phyloP scores from a whole-genome alignment of 2,797 vertebrate species.

The Otolemur crassicaudatus region DNA sequence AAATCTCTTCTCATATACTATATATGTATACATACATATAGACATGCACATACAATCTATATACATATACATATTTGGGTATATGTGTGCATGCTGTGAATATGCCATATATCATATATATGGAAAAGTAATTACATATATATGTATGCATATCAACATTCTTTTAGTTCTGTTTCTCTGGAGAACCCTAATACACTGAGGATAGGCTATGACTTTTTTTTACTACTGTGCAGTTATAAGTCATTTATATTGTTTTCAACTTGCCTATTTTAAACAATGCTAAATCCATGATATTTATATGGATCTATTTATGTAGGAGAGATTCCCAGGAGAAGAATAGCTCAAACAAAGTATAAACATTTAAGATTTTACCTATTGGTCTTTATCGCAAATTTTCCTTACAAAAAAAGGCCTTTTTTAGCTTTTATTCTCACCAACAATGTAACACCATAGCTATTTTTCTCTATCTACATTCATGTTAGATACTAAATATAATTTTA shows the following conservation, averaged over 20 bases:
- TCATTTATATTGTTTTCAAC: constrained; percentile 5
- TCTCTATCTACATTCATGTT: neutral
- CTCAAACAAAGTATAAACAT: neutral
- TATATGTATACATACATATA: neutral
- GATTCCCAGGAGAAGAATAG: neutral
- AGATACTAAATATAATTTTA: constrained; percentile 27
- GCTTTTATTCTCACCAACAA: neutral
- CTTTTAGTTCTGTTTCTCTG: neutral
- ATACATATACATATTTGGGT: no score
- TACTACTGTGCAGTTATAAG: neutral
- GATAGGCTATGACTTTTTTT: neutral
- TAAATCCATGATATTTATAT: neutral
- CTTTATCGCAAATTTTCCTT: neutral
- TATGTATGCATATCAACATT: neutral
- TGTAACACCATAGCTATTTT: neutral
- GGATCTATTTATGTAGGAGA: constrained; percentile 1
- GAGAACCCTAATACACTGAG: neutral
- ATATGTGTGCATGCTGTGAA: neutral
- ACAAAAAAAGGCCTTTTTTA: neutral
- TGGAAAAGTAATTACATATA: neutral
- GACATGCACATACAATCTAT: neutral
- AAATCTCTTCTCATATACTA: neutral
- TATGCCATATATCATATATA: neutral
- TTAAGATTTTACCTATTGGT: constrained; percentile 1
- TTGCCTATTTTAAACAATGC: constrained; percentile 8